These are phyloP conservation scores for Ctenopoma multispine DNA, from an alignment of 2,797 vertebrate genomes.

Conservation along the genomic window DNA sequence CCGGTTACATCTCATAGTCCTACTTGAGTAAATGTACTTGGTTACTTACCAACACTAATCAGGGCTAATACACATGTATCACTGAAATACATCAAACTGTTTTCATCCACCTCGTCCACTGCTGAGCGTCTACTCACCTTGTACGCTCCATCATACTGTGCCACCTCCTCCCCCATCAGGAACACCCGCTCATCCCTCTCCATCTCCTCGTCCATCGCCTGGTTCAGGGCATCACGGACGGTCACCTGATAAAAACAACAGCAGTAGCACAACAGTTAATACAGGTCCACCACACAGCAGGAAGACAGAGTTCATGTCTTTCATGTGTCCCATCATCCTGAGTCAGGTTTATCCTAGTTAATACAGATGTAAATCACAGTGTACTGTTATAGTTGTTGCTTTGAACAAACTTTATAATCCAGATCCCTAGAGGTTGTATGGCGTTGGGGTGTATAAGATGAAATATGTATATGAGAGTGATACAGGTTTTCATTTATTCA, in stretches of 20 bases:
- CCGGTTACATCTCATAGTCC: too few species aligned
- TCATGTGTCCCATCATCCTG: background rate
- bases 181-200: slow-evolving; percentile 96
- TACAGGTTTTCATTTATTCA: too few species aligned
- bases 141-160: slow-evolving; percentile 98
- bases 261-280: background rate
- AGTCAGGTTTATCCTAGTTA: too few species aligned
- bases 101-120: background rate
- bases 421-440: too few species aligned
- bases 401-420: too few species aligned
- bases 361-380: too few species aligned
- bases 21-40: too few species aligned
- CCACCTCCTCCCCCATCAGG: slow-evolving; percentile 96
- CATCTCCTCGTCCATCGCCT: slow-evolving; percentile 97
- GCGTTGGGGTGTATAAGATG: too few species aligned
- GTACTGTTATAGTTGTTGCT: too few species aligned
- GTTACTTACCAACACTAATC: too few species aligned
- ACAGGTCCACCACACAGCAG: background rate
- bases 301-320: background rate
- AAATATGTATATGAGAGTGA: too few species aligned
- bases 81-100: background rate
- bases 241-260: slow-evolving; percentile 84
- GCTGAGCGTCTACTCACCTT: slow-evolving; percentile 82
- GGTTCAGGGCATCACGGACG: slow-evolving; percentile 97
- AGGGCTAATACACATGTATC: background rate